Conservation (phyloP, 1,140 invertebrate species). For the Neodiprion virginianus region DNA sequence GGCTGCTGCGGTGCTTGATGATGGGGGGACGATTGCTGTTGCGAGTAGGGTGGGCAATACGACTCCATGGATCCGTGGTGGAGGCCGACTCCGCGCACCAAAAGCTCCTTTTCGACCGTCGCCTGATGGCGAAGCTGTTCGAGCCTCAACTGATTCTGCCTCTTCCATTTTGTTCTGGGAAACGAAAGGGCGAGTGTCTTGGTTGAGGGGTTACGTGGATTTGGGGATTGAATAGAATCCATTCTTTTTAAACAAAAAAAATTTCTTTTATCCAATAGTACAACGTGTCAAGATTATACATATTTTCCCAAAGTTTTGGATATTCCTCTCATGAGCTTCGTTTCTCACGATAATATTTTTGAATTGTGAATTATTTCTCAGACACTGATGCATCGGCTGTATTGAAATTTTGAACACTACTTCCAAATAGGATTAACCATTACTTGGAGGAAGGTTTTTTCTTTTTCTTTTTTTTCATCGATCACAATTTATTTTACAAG, state of each 20-base stretch:
- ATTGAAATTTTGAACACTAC: too few relatives aligned
- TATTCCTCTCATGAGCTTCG: too few relatives aligned
- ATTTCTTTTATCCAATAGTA: background rate
- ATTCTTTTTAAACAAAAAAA: background rate
- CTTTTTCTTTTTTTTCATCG: too few relatives aligned
- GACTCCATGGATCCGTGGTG: constrained; percentile 58
- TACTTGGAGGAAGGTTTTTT: too few relatives aligned
- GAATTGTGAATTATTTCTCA: too few relatives aligned
- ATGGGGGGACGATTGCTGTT: constrained; percentile 51
- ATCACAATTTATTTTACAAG: too few relatives aligned
- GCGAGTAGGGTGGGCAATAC: constrained; percentile 56
- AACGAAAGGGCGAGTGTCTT: constrained; percentile 8
- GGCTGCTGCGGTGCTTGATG: constrained; percentile 61
- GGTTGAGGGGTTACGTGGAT: background rate
- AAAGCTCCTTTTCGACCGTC: constrained; percentile 69
- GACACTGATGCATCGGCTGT: too few relatives aligned
- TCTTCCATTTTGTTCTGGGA: constrained; percentile 91
- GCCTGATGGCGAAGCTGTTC: constrained; percentile 86
- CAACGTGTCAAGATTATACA: too few relatives aligned
- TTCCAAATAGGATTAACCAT: too few relatives aligned
- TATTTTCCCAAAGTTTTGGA: too few relatives aligned
- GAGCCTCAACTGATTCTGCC: constrained; percentile 86
- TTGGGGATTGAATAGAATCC: too few relatives aligned
- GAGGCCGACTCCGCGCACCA: constrained; percentile 55
- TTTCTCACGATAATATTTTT: too few relatives aligned